Conservation (phyloP, 2,113 vertebrate species). For the Octodon degus region DNA sequence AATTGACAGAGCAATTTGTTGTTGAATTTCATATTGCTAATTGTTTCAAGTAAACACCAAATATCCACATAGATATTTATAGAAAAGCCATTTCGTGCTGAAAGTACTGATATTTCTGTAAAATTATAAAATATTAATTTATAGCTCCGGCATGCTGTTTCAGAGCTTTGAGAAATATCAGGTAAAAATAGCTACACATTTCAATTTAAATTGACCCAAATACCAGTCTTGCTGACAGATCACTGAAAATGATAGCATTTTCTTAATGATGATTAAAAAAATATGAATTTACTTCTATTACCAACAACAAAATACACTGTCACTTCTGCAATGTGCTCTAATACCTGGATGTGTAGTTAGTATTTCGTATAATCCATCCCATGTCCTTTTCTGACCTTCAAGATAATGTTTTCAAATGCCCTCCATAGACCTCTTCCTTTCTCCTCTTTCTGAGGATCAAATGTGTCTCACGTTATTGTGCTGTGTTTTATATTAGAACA, state of each 20-base stretch:
- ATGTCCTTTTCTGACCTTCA: slow-evolving; percentile 69
- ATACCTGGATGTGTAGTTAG: slow-evolving; percentile 47
- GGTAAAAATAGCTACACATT: slow-evolving; percentile 48
- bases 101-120: not conserved
- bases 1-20: slow-evolving; percentile 17
- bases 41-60: slow-evolving; percentile 7
- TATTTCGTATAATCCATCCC: slow-evolving; percentile 56
- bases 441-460: slow-evolving; percentile 43
- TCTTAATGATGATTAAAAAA: slow-evolving; percentile 17
- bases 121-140: slow-evolving; percentile 21
- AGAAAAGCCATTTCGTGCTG: not conserved
- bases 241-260: not conserved
- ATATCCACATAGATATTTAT: not conserved
- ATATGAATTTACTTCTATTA: not conserved
- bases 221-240: not conserved
- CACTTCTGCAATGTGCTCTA: slow-evolving; percentile 18
- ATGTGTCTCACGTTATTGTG: slow-evolving; percentile 56
- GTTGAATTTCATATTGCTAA: slow-evolving; percentile 39
- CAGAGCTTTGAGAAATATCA: slow-evolving; percentile 14
- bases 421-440: slow-evolving; percentile 44
- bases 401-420: slow-evolving; percentile 60
- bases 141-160: not conserved
- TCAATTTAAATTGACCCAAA: slow-evolving; percentile 23
- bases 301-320: slow-evolving; percentile 1
- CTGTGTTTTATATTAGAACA: slow-evolving; percentile 54